These are phyloP conservation scores for Calephelis virginiensis DNA, from an alignment of 1,140 invertebrate species.

Conservation along the genomic window DNA sequence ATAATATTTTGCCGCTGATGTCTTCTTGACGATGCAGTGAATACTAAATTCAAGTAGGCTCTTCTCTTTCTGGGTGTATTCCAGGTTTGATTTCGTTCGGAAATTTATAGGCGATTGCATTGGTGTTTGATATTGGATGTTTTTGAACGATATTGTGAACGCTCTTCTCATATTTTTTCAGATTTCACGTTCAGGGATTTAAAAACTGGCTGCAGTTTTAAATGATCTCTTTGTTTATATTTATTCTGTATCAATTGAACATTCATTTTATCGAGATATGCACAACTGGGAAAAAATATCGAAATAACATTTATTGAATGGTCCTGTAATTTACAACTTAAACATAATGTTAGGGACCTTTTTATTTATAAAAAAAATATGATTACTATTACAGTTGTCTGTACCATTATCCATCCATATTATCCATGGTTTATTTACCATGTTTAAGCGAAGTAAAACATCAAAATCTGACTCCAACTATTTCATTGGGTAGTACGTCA, in stretches of 20 bases:
- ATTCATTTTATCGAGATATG: slow-evolving; percentile 24
- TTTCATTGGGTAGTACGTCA: too few relatives aligned
- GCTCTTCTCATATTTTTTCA: slow-evolving; percentile 14
- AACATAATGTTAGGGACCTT: too few relatives aligned
- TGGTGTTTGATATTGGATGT: slow-evolving; percentile 42
- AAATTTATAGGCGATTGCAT: slow-evolving; percentile 65
- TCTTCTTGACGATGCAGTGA: slow-evolving; percentile 73
- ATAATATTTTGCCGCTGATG: slow-evolving; percentile 75
- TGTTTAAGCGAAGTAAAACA: too few relatives aligned
- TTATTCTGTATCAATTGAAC: background rate
- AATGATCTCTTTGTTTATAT: slow-evolving; percentile 7
- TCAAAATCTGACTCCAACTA: too few relatives aligned
- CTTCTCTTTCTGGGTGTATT: slow-evolving; percentile 33
- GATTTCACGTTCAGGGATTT: slow-evolving; percentile 8
- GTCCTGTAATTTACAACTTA: too few relatives aligned
- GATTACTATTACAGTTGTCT: too few relatives aligned
- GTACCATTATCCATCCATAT: too few relatives aligned
- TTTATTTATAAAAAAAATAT: too few relatives aligned
- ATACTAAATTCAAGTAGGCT: slow-evolving; percentile 59
- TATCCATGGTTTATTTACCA: too few relatives aligned
- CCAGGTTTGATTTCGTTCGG: slow-evolving; percentile 46
- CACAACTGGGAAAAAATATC: background rate
- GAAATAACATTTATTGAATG: background rate
- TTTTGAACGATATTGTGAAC: slow-evolving; percentile 28
- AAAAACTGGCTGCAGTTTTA: slow-evolving; percentile 8